Evolutionary conservation across 2,797 vertebrate genomes (phyloP).

Genomic region (Enteromius fasciolatus): DNA sequence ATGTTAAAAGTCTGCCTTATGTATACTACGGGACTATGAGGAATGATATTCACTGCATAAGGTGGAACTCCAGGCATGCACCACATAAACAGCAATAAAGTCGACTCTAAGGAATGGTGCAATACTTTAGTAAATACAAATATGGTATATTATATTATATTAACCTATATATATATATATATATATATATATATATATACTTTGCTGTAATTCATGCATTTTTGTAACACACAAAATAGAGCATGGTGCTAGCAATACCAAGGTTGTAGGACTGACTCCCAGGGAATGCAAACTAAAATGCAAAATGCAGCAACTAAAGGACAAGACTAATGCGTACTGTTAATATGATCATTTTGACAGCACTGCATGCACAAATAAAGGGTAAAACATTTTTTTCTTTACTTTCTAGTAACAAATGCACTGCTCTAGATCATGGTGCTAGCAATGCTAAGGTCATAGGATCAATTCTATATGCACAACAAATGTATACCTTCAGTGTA

Average conservation of each 20-base stretch:
- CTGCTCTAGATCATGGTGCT: background rate
- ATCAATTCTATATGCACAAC: background rate
- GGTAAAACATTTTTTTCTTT: background rate
- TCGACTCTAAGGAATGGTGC: background rate
- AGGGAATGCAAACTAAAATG: background rate
- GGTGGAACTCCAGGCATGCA: background rate
- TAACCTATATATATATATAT: background rate
- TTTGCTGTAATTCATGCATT: too few species aligned
- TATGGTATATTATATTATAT: too few species aligned
- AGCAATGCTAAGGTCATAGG: background rate
- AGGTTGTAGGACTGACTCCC: background rate
- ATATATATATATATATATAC: too few species aligned
- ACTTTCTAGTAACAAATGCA: background rate
- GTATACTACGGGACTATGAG: background rate
- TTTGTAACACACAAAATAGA: background rate
- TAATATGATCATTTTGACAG: background rate
- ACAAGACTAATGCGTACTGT: background rate
- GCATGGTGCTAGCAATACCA: background rate
- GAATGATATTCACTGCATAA: background rate
- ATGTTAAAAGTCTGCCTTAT: slow-evolving; percentile 1
- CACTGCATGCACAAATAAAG: background rate
- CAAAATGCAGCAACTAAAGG: background rate
- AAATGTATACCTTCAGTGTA: background rate
- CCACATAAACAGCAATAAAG: background rate
- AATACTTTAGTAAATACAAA: background rate